Conservation (phyloP, 2,888 invertebrate genomes). For the Acronicta alni region DNA sequence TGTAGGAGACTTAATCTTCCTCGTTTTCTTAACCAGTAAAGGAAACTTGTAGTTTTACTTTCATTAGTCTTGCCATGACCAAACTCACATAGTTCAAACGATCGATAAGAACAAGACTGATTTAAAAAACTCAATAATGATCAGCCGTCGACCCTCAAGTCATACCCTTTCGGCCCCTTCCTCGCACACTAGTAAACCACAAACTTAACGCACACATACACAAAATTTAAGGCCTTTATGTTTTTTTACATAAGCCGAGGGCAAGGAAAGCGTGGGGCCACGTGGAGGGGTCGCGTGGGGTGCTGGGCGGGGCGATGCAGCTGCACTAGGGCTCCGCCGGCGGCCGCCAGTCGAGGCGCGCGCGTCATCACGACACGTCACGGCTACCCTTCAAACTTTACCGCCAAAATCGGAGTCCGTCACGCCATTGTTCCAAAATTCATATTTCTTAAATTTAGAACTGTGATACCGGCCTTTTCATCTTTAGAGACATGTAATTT, state of each 20-base stretch:
- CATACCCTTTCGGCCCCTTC: conserved; percentile 71
- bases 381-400: conserved; percentile 65
- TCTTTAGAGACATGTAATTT: conserved; percentile 40
- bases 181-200: conserved; percentile 62
- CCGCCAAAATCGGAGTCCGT: conserved; percentile 63
- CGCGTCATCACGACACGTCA: conserved; percentile 78
- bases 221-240: conserved; percentile 59
- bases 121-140: conserved; percentile 69
- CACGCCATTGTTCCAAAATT: conserved; percentile 39
- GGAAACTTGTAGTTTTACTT: conserved; percentile 33
- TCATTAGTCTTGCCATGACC: conserved; percentile 32
- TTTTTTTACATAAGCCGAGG: conserved; percentile 81
- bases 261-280: conserved; percentile 81
- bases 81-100: conserved; percentile 42
- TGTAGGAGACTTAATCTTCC: conserved; percentile 29
- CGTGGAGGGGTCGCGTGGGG: conserved; percentile 81
- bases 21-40: conserved; percentile 25
- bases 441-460: conserved; percentile 34
- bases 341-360: conserved; percentile 82
- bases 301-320: conserved; percentile 86
- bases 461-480: conserved; percentile 40
- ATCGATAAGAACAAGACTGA: conserved; percentile 67
- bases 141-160: conserved; percentile 67
- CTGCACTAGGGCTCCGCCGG: conserved; percentile 81
- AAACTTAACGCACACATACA: conserved; percentile 61